phyloP scores from a whole-genome alignment of 2,797 vertebrate species.

The Aphelocoma californica region DNA sequence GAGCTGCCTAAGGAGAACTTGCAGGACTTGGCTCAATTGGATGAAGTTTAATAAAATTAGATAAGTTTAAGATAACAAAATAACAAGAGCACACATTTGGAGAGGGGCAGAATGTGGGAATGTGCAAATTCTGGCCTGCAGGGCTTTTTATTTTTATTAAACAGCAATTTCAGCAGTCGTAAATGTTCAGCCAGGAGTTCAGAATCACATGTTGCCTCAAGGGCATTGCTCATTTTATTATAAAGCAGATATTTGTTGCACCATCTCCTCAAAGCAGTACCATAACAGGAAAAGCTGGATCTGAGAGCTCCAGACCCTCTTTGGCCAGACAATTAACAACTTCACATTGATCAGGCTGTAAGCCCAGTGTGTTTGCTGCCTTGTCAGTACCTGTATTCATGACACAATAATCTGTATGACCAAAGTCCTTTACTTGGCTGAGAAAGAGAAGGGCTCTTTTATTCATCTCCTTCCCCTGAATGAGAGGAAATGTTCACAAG shows the following conservation, averaged over 20 bases:
- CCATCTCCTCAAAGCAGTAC: neutral
- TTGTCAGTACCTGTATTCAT: neutral
- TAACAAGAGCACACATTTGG: neutral
- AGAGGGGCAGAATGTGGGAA: neutral
- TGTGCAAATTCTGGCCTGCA: neutral
- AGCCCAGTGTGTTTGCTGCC: neutral
- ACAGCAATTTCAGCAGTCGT: neutral
- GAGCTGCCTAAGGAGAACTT: neutral
- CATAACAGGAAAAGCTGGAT: neutral
- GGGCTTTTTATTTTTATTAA: neutral
- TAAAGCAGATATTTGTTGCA: neutral
- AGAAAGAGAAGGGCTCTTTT: neutral
- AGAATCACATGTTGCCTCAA: neutral
- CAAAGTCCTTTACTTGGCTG: neutral
- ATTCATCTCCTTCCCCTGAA: neutral
- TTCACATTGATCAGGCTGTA: fast-evolving
- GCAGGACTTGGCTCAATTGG: neutral
- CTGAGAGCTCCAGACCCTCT: neutral
- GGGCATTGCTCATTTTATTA: neutral
- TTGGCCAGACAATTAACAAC: neutral
- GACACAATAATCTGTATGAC: neutral
- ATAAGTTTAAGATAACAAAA: neutral
- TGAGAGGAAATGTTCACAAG: neutral
- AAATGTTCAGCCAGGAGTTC: neutral
- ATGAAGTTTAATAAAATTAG: neutral